These are phyloP conservation scores for Argopecten irradians DNA, from an alignment of 1,140 invertebrate species.

Conservation along the genomic window DNA sequence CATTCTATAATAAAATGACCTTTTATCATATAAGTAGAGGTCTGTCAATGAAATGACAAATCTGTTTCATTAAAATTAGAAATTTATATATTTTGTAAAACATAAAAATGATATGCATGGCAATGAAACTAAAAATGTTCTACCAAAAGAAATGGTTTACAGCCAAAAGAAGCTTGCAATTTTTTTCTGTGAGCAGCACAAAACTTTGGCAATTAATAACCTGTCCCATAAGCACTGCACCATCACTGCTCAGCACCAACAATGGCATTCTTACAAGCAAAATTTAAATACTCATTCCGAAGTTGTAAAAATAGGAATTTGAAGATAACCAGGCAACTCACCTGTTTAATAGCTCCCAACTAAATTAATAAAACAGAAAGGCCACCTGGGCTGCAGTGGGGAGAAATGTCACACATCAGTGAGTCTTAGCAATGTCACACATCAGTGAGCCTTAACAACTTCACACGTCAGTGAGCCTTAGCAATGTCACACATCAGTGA, in stretches of 20 bases:
- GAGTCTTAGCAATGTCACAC: neutral
- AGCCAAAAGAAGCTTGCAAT: neutral
- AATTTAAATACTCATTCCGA: neutral
- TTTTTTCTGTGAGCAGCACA: too few species aligned
- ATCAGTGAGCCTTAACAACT: neutral
- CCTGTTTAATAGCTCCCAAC: neutral
- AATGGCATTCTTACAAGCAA: neutral
- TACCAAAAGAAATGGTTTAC: neutral
- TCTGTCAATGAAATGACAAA: too few species aligned
- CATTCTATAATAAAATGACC: too few species aligned
- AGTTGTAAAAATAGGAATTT: neutral
- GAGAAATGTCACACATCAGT: neutral
- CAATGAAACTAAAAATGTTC: neutral
- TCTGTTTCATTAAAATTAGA: too few species aligned
- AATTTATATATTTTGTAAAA: too few species aligned
- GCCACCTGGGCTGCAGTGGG: neutral
- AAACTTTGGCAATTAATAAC: neutral
- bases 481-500: neutral
- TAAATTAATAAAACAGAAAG: conserved; percentile 11
- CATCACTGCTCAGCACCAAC: neutral
- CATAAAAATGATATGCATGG: too few species aligned
- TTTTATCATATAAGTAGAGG: too few species aligned
- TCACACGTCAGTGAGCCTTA: neutral
- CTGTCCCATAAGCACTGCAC: neutral
- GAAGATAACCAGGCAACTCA: neutral